Conservation (phyloP, 1,140 invertebrate genomes). For the Camponotus pennsylvanicus region DNA sequence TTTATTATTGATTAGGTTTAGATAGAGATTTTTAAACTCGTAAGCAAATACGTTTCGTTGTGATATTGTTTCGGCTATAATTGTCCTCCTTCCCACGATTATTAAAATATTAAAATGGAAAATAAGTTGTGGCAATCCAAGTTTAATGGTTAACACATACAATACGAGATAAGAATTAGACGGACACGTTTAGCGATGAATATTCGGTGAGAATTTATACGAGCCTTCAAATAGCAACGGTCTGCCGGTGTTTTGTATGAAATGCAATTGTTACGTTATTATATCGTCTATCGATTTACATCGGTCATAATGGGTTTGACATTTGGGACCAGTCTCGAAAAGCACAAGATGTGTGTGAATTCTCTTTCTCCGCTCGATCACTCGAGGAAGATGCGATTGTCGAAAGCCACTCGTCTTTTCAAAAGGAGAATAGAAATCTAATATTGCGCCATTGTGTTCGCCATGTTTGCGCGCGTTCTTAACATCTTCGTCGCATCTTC, state of each 20-base stretch:
- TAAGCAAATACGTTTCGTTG: neutral
- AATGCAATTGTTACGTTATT: constrained; percentile 54
- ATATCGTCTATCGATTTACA: constrained; percentile 33
- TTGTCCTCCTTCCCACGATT: neutral
- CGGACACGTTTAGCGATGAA: constrained; percentile 34
- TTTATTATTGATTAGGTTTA: neutral
- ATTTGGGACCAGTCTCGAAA: constrained; percentile 52
- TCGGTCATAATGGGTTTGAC: constrained; percentile 48
- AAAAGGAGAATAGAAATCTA: constrained; percentile 16
- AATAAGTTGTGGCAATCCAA: constrained; percentile 3
- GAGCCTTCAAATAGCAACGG: constrained; percentile 30
- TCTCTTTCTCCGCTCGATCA: constrained; percentile 53
- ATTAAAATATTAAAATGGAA: neutral
- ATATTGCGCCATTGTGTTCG: constrained; percentile 51
- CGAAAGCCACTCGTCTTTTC: constrained; percentile 37
- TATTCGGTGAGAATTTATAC: neutral
- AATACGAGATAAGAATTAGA: constrained; percentile 13
- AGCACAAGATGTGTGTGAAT: neutral
- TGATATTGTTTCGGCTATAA: neutral
- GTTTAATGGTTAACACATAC: neutral
- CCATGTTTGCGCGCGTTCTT: constrained; percentile 29
- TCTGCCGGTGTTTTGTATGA: constrained; percentile 39
- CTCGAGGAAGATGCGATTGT: constrained; percentile 51
- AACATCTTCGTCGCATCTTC: constrained; percentile 35
- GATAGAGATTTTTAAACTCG: neutral